Base-by-base conservation (phyloP, 2,113 vertebrate species). In the Nicator chloris region DNA sequence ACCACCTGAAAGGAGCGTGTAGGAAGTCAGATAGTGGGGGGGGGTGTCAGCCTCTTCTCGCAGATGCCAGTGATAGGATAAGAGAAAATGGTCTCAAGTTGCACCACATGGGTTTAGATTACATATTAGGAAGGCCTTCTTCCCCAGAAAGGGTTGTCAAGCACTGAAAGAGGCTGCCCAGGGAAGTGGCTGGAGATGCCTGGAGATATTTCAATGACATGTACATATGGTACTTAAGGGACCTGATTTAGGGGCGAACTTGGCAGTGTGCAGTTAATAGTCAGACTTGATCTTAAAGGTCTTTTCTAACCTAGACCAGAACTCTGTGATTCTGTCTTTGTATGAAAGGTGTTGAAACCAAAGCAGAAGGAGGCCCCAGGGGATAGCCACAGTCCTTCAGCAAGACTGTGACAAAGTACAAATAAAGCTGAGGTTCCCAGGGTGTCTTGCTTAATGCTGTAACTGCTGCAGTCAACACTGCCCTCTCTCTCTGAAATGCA, bases 1-100 rank as follows among this genome's bases (percentile, higher is more conserved):
- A 14, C 10, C 19, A 24, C 37, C 66, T 61, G 56, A 35, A 50
- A 37, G 16, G 27, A 37, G 7, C 7, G 3, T 60, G 27, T 53
- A 53, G 22, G 13, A 42, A 33, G 14, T 13, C 1, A 3, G 8
- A 6, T n/a, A 5, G 2, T 5, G 1, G 5, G 4, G 30, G 30
- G 31, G 6, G 27, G 18, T 2, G 23, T n/a, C 27, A 22, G 17
- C 11, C 19, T 79, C 30, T 79, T 40, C 39, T 57, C 10, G 44
- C 18, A 33, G 45, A 7, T 31, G 10, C 35, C 60, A 35, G 18
- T 16, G 6, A 11, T 1, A 18, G 20, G 9, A 21, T 51, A 42
- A 60, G 31, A 61, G 26, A 35, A 60, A 65, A 57, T 11, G 7
- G 28, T 35, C 45, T 82, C 13, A 47, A 42, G 21, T 35, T 22